Conservation (phyloP, 2,888 invertebrate genomes). For the Toxonevra muliebris region DNA sequence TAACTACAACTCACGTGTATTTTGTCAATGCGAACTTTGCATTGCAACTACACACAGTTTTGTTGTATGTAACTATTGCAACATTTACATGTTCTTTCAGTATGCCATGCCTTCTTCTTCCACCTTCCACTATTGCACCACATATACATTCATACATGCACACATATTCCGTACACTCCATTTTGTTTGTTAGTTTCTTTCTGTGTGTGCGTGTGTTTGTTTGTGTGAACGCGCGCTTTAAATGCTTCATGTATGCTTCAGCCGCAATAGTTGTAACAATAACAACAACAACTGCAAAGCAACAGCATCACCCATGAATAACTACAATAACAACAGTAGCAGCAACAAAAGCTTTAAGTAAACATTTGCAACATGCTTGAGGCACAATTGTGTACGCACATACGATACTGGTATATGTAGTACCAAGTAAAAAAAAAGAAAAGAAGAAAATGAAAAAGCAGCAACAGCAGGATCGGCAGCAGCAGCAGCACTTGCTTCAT, state of each 20-base stretch:
- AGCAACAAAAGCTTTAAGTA: not conserved
- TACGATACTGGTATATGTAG: not conserved
- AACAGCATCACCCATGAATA: conserved; percentile 6
- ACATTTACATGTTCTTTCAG: too few relatives aligned
- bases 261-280: not conserved
- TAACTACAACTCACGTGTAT: too few relatives aligned
- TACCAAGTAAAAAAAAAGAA: not conserved
- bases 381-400: not conserved
- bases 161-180: not conserved
- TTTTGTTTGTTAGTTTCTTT: not conserved
- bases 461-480: conserved; percentile 17
- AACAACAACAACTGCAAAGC: not conserved
- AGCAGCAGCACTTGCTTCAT: conserved; percentile 7
- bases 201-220: not conserved
- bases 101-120: too few relatives aligned
- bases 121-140: too few relatives aligned
- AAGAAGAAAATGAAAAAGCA: conserved; percentile 8
- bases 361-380: not conserved
- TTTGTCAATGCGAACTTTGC: too few relatives aligned
- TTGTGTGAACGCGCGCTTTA: not conserved
- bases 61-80: too few relatives aligned
- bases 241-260: not conserved
- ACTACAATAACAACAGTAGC: conserved; percentile 1
- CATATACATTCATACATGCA: too few relatives aligned
- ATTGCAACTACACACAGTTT: too few relatives aligned